Evolutionary conservation across 2,888 invertebrate genomes (phyloP), one percentile per base, ranked within the genome.

Genomic region (Leptinotarsa rubiginosa): DNA sequence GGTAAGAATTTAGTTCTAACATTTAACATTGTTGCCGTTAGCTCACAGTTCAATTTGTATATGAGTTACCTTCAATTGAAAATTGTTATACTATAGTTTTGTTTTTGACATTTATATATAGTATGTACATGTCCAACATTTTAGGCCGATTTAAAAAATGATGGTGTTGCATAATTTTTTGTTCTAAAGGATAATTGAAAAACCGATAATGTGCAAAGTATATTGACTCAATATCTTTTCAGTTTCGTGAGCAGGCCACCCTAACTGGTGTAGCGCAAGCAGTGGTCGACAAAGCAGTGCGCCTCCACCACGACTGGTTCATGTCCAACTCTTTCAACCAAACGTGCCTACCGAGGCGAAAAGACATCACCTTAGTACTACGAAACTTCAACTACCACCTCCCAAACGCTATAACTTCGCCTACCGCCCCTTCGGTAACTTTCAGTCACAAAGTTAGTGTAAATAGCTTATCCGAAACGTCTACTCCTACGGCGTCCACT

Each of bases 301-400:
- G 95, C n/a, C 91, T 94, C 74, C 96, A 96, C 85, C 93, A 95
- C 62, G 93, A 95, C 65, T 91, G 92, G 75, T 95, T 92, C 84
- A 92, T 94, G 87, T 91, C 89, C 65, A 89, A 88, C 73, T 85
- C 87, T 0, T 71, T 89, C 86, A 80, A 89, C 88, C 72, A 89
- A 87, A 75, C 89, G 86, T 70, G 90, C 89, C 75, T 82, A 10
- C 89, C 84, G 56, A 92, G 93, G 59, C 90, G 95, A 50, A 96
- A 95, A 18, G 96, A 97, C 82, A 95, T 96, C 84, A 96, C 96
- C 0, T 89, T 97, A 22, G 86, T 97, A 0, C 93, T 97, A 70
- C 90, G 96, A 62, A 96, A 96, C 86, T 97, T 97, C 82, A 96
- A 95, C 84, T 96, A 93, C 83, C 91, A 93, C 0, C 87, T 96